A percentile compares a stretch with the other conserved stretches of the same genome.
Conservation (phyloP, 2,888 invertebrate genomes). For the Thysanoteuthis rhombus region DNA sequence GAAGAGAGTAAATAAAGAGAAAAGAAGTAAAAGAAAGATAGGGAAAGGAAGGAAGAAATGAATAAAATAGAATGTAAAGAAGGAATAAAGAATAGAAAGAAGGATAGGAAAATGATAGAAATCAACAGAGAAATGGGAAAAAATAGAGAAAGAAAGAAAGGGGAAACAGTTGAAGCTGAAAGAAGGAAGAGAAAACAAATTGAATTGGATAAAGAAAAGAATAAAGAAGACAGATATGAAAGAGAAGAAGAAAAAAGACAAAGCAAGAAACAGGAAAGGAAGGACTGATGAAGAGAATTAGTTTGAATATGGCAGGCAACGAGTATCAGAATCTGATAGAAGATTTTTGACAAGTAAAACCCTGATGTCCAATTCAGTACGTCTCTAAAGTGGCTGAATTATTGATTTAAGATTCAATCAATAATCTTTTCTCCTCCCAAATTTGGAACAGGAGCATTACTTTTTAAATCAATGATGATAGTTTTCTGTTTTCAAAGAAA, state of each 20-base stretch:
- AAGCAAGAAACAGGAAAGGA: neutral
- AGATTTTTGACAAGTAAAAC: neutral
- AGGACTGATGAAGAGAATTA: neutral
- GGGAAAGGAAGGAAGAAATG: too few species aligned
- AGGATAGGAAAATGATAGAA: too few species aligned
- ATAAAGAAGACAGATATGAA: neutral
- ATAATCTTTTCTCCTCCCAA: neutral
- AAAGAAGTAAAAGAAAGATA: too few species aligned
- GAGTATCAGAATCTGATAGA: neutral
- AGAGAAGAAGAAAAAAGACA: neutral
- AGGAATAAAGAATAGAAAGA: too few species aligned
- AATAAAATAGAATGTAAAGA: too few species aligned
- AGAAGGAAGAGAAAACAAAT: neutral
- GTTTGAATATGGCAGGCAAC: neutral
- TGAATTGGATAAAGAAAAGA: neutral
- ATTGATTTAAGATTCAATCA: neutral
- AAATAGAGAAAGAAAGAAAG: too few species aligned
- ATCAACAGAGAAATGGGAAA: too few species aligned
- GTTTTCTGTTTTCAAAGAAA: neutral
- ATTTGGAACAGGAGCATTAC: neutral
- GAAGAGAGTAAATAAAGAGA: too few species aligned
- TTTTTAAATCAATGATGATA: neutral
- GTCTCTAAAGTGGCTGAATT: neutral
- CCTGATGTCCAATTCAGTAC: neutral
- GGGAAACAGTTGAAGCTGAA: too few species aligned